phyloP scores from a whole-genome alignment of 2,797 vertebrate genomes.

The Lindbergichthys nudifrons region DNA sequence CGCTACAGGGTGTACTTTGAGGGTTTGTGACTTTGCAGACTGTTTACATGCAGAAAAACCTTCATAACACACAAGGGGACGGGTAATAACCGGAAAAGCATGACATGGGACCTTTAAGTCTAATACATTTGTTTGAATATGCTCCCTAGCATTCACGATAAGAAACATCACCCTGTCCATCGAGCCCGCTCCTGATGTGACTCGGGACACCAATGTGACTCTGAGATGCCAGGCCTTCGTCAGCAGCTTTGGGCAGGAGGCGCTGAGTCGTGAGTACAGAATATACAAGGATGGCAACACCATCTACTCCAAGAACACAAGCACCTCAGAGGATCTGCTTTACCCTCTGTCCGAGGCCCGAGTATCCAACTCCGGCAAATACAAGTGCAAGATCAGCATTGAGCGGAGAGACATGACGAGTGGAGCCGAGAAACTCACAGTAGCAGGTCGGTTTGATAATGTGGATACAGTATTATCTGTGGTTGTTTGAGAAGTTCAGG shows the following conservation, averaged over 20 bases:
- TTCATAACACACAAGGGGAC: too few relatives aligned
- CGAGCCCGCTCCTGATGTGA: slow-evolving; percentile 64
- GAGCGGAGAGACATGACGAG: neutral
- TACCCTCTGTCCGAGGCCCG: slow-evolving; percentile 61
- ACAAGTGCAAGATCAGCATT: slow-evolving; percentile 69
- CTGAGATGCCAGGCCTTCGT: slow-evolving; percentile 67
- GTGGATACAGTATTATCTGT: neutral
- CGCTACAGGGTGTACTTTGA: too few relatives aligned
- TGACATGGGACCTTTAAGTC: neutral
- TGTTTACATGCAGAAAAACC: too few relatives aligned
- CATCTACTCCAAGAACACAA: slow-evolving; percentile 55
- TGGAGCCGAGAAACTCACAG: slow-evolving; percentile 32
- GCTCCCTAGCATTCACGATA: slow-evolving; percentile 56
- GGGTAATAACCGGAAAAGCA: too few relatives aligned
- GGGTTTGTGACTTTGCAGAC: too few relatives aligned
- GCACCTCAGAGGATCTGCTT: slow-evolving; percentile 21
- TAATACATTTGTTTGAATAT: neutral
- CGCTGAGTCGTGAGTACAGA: slow-evolving; percentile 57
- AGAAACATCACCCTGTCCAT: slow-evolving; percentile 57
- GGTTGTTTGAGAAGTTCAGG: neutral
- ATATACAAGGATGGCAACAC: slow-evolving; percentile 62
- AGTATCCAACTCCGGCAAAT: slow-evolving; percentile 73
- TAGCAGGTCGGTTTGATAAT: slow-evolving; percentile 73
- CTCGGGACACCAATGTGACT: slow-evolving; percentile 68
- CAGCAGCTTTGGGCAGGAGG: neutral